Evolutionary conservation across 2,113 vertebrate species (phyloP), one percentile per base, ranked within the genome.

Genomic region (Megatriorchis doriae): DNA sequence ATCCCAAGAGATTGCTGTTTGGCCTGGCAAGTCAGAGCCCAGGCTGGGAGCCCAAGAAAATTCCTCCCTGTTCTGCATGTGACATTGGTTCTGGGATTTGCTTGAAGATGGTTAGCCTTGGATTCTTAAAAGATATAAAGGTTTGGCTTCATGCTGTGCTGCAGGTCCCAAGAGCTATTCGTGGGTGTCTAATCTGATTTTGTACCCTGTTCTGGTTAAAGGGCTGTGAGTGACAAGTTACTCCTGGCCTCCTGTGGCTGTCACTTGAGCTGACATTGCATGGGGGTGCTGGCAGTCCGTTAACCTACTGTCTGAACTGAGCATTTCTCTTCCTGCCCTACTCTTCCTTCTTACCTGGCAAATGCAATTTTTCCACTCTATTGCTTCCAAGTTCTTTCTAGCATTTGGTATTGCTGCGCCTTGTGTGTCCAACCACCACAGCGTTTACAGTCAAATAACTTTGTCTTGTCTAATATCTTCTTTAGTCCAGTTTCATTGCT

Each of bases 381-480:
- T 85, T 96, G 86, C 94, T 86, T 86, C 79, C 31, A 84, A 93
- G 48, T 73, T 96, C 85, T 48, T 63, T 56, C 75, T 29, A 38
- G 55, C 40, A 1, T 18, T 55, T 79, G 3, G 5, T 58, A 31
- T 52, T 75, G 80, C 73, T 86, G 70, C 2, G 20, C 58, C 71
- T 92, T 50, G 77, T 40, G 82, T 78, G 82, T 82, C 43, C 74
- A 65, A 75, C 81, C 71, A 27, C 74, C 32, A 32, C 85, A 47
- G 92, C 2, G 0, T 88, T 96, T 75, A 70, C 66, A 87, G 70
- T 86, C 81, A 81, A 55, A 80, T 95, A 63, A 65, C 65, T 85
- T 68, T 95, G 95, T 95, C 97, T 80, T 55, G 42, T 92, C 86
- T 92, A 32, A 92, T 97, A 52, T 55, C 77, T 62, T 88, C 78